phyloP scores from a whole-genome alignment of 2,888 invertebrate genomes.

The Sarcophaga carnaria region DNA sequence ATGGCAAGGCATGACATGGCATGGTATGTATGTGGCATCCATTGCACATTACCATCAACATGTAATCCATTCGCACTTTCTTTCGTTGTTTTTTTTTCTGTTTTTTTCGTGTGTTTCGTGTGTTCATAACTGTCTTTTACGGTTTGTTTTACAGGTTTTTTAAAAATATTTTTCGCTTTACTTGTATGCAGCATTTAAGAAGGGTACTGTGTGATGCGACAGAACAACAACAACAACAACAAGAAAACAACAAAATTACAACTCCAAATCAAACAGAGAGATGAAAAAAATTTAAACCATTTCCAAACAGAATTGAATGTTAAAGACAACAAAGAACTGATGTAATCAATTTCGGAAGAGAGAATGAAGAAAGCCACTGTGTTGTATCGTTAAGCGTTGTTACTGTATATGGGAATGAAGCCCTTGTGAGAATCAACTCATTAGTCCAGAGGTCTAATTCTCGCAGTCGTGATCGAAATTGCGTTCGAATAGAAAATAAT shows the following conservation, averaged over 20 bases:
- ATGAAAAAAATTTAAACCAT: constrained; percentile 17
- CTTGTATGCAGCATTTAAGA: not conserved
- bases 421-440: too few species aligned
- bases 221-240: not conserved
- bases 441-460: too few species aligned
- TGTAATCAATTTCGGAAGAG: too few species aligned
- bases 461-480: too few species aligned
- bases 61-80: constrained; percentile 63
- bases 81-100: constrained; percentile 23
- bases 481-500: too few species aligned
- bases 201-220: not conserved
- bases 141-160: constrained; percentile 29
- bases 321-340: too few species aligned
- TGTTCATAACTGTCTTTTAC: constrained; percentile 21
- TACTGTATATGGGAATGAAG: too few species aligned
- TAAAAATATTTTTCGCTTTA: not conserved
- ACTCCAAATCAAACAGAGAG: not conserved
- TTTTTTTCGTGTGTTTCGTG: too few species aligned
- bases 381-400: too few species aligned
- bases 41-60: constrained; percentile 33
- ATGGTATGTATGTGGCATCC: not conserved
- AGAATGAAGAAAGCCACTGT: too few species aligned
- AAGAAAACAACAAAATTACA: not conserved
- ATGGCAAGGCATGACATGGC: not conserved
- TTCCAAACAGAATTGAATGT: not conserved